Conservation (phyloP, 1,140 invertebrate species). For the Temnothorax curvispinosus region DNA sequence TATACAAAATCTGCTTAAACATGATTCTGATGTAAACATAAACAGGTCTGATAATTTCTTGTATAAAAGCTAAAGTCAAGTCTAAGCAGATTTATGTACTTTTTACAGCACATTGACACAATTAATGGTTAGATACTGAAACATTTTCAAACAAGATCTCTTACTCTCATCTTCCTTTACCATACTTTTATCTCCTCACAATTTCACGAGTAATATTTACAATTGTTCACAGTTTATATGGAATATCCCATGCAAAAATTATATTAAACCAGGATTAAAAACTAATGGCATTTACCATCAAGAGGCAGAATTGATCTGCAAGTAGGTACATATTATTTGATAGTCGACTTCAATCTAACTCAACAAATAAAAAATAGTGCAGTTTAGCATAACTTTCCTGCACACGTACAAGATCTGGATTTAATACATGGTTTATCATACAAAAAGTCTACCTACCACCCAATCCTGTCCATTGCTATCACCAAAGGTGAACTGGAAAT, state of each 20-base stretch:
- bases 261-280: conserved; percentile 23
- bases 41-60: neutral
- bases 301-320: conserved; percentile 57
- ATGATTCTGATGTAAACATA: neutral
- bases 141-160: conserved; percentile 31
- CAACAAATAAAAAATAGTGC: neutral
- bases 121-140: neutral
- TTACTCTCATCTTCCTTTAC: conserved; percentile 37
- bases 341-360: neutral
- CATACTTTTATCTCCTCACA: neutral
- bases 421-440: neutral
- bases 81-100: conserved; percentile 31
- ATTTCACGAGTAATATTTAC: conserved; percentile 27
- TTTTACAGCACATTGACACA: neutral
- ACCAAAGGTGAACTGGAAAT: conserved; percentile 78
- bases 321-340: conserved; percentile 21
- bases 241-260: conserved; percentile 37
- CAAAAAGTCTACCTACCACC: conserved; percentile 74
- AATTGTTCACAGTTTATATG: conserved; percentile 20
- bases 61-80: neutral
- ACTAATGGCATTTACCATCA: conserved; percentile 37
- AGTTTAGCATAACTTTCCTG: neutral
- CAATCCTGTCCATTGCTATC: conserved; percentile 76
- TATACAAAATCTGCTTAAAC: conserved; percentile 32
- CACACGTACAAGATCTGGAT: neutral